These are phyloP conservation scores for Amphiprion clarkii DNA, from an alignment of 2,797 vertebrate genomes.

Conservation along the genomic window DNA sequence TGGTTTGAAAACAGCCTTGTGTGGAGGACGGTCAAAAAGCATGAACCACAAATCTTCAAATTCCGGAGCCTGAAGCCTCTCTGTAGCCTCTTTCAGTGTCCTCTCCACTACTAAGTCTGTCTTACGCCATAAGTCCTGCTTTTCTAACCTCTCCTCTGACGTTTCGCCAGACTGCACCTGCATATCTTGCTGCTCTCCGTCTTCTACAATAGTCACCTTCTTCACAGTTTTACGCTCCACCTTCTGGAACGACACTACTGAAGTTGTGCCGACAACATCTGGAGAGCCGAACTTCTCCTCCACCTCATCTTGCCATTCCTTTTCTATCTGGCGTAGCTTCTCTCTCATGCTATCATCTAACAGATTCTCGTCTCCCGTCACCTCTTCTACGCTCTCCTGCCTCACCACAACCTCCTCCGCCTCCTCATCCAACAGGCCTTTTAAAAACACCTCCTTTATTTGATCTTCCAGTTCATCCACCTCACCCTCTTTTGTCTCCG, in stretches of 20 bases:
- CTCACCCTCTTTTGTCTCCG: constrained; percentile 26
- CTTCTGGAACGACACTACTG: constrained; percentile 39
- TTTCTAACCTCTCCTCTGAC: constrained; percentile 33
- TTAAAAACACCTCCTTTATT: constrained; percentile 79
- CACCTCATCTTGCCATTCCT: constrained; percentile 53
- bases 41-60: constrained; percentile 76
- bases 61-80: constrained; percentile 19
- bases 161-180: constrained; percentile 2
- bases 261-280: constrained; percentile 3
- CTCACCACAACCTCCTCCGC: constrained; percentile 27
- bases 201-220: constrained; percentile 53
- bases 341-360: constrained; percentile 47
- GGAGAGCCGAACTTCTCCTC: constrained; percentile 35
- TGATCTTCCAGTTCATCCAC: constrained; percentile 77
- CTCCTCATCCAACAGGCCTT: constrained; percentile 70
- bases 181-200: constrained; percentile 20
- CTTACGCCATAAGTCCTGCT: constrained; percentile 8
- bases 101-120: constrained; percentile 26
- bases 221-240: constrained; percentile 43
- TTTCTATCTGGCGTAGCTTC: constrained; percentile 51
- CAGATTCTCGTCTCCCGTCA: constrained; percentile 7
- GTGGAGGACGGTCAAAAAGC: constrained; percentile 68
- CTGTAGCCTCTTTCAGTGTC: constrained; percentile 11
- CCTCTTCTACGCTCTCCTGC: constrained; percentile 23
- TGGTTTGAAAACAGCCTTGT: constrained; percentile 56